Conservation (phyloP, 2,113 vertebrate species). For the Rhodinocichla rosea region DNA sequence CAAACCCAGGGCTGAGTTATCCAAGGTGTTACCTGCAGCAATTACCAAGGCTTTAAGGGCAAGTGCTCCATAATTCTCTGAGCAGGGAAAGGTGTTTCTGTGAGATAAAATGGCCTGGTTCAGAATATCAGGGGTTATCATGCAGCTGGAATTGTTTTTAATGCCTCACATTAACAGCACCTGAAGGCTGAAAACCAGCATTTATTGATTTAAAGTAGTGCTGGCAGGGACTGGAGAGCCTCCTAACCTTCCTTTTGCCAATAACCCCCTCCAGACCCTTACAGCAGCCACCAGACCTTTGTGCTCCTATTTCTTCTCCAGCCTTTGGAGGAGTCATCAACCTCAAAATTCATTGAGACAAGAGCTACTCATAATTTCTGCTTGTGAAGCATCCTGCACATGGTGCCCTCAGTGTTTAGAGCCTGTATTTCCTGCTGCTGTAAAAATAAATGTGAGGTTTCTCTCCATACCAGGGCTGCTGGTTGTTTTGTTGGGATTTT, state of each 20-base stretch:
- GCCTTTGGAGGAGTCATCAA: neutral
- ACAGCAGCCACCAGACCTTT: neutral
- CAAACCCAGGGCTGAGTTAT: neutral
- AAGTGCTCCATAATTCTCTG: neutral
- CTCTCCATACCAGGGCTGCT: neutral
- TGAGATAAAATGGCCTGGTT: neutral
- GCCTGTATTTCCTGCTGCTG: neutral
- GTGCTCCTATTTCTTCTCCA: neutral
- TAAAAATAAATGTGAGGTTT: neutral
- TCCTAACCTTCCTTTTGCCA: neutral
- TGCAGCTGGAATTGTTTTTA: neutral
- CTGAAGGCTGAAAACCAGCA: neutral
- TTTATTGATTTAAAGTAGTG: neutral
- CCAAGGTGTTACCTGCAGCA: neutral
- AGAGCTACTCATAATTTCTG: neutral
- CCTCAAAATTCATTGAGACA: neutral
- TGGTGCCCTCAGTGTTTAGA: neutral
- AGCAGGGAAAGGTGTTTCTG: neutral
- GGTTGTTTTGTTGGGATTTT: neutral
- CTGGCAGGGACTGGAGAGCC: neutral
- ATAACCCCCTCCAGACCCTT: neutral
- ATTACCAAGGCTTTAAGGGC: neutral
- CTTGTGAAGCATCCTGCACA: neutral
- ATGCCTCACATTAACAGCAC: neutral
- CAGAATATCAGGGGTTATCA: constrained; percentile 4